A percentile compares a stretch with the other conserved stretches of the same genome.
These are phyloP conservation scores for Pachyuromys duprasi DNA, from an alignment of 2,797 vertebrate genomes.

Conservation along the genomic window DNA sequence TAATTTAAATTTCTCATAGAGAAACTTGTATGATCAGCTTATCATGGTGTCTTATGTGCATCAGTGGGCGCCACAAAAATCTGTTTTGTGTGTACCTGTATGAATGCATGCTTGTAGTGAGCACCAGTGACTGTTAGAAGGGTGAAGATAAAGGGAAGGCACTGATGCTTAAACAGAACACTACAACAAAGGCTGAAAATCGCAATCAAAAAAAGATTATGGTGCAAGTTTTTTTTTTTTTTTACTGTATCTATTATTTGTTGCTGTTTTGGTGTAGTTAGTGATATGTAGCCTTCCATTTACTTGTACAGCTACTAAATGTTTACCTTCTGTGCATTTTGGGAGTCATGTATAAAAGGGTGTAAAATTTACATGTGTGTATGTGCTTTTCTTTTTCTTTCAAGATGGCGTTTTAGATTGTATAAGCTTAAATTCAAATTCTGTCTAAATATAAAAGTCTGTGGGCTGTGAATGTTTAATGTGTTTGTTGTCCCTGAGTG, in stretches of 20 bases:
- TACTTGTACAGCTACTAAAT: slow-evolving; percentile 68
- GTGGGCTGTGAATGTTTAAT: slow-evolving; percentile 72
- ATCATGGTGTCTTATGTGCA: slow-evolving; percentile 69
- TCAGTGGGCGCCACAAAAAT: slow-evolving; percentile 58
- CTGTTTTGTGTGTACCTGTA: slow-evolving; percentile 62
- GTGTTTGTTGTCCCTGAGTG: slow-evolving; percentile 65
- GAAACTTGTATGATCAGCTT: slow-evolving; percentile 62
- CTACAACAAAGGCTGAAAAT: slow-evolving; percentile 78
- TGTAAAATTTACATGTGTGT: slow-evolving; percentile 66
- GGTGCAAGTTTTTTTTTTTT: no score
- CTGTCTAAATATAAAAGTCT: slow-evolving; percentile 77
- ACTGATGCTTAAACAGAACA: slow-evolving; percentile 75
- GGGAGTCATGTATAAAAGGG: slow-evolving; percentile 68
- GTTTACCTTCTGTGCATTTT: slow-evolving; percentile 75
- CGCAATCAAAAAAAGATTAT: slow-evolving; percentile 76
- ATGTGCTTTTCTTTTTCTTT: slow-evolving; percentile 64
- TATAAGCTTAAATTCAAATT: slow-evolving; percentile 61
- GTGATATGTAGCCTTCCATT: neutral
- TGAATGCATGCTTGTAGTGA: slow-evolving; percentile 65
- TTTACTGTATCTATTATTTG: slow-evolving; percentile 61
- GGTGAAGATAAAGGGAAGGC: slow-evolving; percentile 69
- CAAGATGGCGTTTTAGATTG: slow-evolving; percentile 71
- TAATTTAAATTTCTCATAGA: slow-evolving; percentile 75
- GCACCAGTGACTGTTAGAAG: slow-evolving; percentile 51
- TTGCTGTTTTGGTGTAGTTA: slow-evolving; percentile 74